Evolutionary conservation across 2,113 vertebrate species (phyloP).

Genomic region (Ceratotherium simum): DNA sequence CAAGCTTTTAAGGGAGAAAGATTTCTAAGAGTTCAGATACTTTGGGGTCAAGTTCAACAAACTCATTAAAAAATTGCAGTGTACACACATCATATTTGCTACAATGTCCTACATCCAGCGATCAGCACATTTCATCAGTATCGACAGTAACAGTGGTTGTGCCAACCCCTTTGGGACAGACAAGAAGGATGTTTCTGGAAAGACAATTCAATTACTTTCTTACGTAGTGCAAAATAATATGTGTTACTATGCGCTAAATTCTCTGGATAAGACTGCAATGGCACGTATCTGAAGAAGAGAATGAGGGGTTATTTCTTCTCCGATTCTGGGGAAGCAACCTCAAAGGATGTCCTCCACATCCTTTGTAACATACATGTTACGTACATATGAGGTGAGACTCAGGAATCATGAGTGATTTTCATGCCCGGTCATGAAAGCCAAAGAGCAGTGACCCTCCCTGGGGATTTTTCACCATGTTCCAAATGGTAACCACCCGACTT

Average conservation of each 20-base stretch:
- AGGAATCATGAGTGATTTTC: background rate
- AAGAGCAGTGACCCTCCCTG: fast-evolving
- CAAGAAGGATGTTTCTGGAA: background rate
- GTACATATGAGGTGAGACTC: background rate
- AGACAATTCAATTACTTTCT: background rate
- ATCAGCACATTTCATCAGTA: fast-evolving
- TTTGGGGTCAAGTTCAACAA: background rate
- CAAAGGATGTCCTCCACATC: fast-evolving
- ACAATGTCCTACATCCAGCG: background rate
- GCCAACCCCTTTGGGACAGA: background rate
- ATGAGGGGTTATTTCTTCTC: background rate
- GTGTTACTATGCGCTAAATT: background rate
- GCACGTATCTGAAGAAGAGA: background rate
- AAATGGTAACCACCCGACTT: too few species aligned
- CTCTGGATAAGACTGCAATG: too few species aligned
- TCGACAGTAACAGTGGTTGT: background rate
- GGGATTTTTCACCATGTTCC: fast-evolving
- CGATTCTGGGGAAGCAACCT: background rate
- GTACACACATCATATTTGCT: fast-evolving
- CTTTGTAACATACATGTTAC: too few species aligned
- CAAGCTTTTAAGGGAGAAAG: background rate
- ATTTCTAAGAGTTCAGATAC: background rate
- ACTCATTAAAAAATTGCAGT: background rate
- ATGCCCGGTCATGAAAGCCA: fast-evolving
- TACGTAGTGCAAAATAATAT: background rate